A percentile compares a stretch with the other conserved stretches of the same genome.
Evolutionary conservation across 2,888 invertebrate genomes (phyloP).

Genomic region (Linnaemya vulpina): DNA sequence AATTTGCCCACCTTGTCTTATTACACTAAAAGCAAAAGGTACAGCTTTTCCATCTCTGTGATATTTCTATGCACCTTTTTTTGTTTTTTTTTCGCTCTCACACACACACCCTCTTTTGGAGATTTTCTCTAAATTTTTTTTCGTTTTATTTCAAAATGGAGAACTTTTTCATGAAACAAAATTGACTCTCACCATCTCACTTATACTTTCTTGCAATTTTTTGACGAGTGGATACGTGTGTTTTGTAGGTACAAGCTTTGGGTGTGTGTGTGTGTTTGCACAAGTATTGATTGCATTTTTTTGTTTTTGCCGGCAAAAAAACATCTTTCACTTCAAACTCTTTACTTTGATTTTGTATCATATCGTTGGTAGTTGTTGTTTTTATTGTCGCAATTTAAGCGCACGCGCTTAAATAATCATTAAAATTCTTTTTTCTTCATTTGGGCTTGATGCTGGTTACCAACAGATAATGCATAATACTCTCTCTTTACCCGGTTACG

Average conservation of each 20-base stretch:
- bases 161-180: conserved; percentile 20
- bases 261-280: background rate
- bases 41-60: conserved; percentile 20
- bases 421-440: background rate
- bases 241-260: background rate
- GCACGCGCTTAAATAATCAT: conserved; percentile 63
- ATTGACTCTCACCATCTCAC: conserved; percentile 58
- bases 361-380: conserved; percentile 20
- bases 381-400: conserved; percentile 47
- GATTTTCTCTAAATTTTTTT: background rate
- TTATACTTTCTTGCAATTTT: conserved; percentile 56
- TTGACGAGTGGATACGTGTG: background rate
- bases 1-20: too few species aligned
- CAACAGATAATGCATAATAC: conserved; percentile 61
- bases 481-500: background rate
- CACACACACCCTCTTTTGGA: conserved; percentile 40
- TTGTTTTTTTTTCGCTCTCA: conserved; percentile 6
- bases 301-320: conserved; percentile 64
- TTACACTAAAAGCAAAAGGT: too few species aligned
- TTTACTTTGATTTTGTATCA: conserved; percentile 54
- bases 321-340: conserved; percentile 60
- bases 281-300: conserved; percentile 65
- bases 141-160: conserved; percentile 42
- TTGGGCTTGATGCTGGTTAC: conserved; percentile 47
- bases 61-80: background rate